Evolutionary conservation across 2,888 invertebrate genomes (phyloP), one percentile per base, ranked within the genome.

Genomic region (Ormyrus rosae): DNA sequence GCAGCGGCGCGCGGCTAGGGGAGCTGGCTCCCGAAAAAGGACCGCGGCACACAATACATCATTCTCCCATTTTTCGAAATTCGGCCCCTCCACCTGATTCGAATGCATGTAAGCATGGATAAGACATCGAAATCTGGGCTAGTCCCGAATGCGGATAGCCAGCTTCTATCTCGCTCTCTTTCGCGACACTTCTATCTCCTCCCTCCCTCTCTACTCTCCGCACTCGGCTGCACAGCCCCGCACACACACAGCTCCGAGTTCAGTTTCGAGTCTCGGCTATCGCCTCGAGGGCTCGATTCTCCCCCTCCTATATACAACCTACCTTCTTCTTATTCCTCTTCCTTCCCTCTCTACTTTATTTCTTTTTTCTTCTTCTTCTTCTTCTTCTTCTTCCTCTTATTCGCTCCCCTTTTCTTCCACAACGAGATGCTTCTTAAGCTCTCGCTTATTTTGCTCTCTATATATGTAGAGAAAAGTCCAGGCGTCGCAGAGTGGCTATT

Each of bases 401-500:
- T 1, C 53, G 10, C 46, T 51, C 13, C 58, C 50, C 9, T 53
- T 70, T 63, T 50, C 69, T 61, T 78, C 70, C 71, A 58, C 68
- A 60, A 64, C 74, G 71, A 78, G 82, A 82, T 80, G 83, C 74
- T 73, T 73, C 73, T 73, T 64, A 64, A 73, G 63, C 79, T 78
- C 19, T 19, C 75, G 61, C 63, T 79, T 76, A 61, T 34, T 81
- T 77, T 65, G 64, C 13, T 55, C 19, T 73, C 71, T 67, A 50
- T 71, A 67, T 13, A n/a, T 11, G 2, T 71, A 48, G 9, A 58
- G 11, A 13, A 19, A 19, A 19, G n/a, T 51, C 50, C 51, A 45
- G 11, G 5, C 11, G 61, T 61, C 13, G 7, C 72, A 69, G 67
- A 70, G 72, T 78, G 77, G 80, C 78, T 65, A 81, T 61, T 75